Evolutionary conservation across 2,797 vertebrate genomes (phyloP).

Genomic region (Oryzias dopingdopingensis): DNA sequence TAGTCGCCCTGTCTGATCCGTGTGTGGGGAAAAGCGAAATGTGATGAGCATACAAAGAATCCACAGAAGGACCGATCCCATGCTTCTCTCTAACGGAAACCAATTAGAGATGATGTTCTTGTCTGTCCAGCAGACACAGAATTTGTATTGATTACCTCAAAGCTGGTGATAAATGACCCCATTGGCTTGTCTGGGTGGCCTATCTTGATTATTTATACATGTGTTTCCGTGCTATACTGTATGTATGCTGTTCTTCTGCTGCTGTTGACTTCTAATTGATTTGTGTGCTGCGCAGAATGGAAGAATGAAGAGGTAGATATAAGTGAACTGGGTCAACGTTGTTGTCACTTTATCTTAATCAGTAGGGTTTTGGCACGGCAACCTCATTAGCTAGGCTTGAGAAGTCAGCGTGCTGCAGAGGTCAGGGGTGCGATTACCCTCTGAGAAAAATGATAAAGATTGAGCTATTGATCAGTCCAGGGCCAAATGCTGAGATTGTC

Average conservation of each 20-base stretch:
- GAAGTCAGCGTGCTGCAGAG: conserved; percentile 48
- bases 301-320: conserved; percentile 49
- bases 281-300: conserved; percentile 34
- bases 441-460: conserved; percentile 67
- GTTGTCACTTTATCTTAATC: conserved; percentile 66
- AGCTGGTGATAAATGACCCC: conserved; percentile 37
- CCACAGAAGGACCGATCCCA: conserved; percentile 4
- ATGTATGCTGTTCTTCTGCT: conserved; percentile 36
- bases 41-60: conserved; percentile 14
- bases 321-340: conserved; percentile 68
- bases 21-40: conserved; percentile 8
- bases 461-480: conserved; percentile 70
- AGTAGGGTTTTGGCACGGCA: conserved; percentile 39
- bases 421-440: conserved; percentile 50
- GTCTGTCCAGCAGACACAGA: conserved; percentile 40
- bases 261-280: conserved; percentile 70
- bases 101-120: conserved; percentile 47
- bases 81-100: conserved; percentile 20
- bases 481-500: conserved; percentile 53
- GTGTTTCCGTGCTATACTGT: conserved; percentile 24
- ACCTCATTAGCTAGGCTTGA: conserved; percentile 64
- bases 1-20: neutral
- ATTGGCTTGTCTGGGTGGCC: conserved; percentile 22
- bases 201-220: conserved; percentile 50
- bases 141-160: conserved; percentile 57